A percentile compares a stretch with the other conserved stretches of the same genome.
phyloP scores from a whole-genome alignment of 2,888 invertebrate species.

The Lepidocyrtoides sp. region DNA sequence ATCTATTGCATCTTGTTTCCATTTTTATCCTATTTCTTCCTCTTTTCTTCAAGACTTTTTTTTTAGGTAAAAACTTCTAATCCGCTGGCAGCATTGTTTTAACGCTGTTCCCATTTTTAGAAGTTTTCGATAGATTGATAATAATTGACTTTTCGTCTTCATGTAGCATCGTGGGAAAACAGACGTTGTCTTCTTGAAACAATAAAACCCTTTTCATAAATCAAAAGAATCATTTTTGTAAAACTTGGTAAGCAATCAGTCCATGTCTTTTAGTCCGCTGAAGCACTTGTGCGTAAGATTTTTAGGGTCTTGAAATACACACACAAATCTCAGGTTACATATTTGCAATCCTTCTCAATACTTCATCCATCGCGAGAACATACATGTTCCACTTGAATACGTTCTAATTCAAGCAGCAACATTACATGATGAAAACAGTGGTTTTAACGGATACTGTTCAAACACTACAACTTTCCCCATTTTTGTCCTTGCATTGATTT shows the following conservation, averaged over 20 bases:
- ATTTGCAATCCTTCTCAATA: not conserved
- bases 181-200: not conserved
- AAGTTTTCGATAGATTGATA: conserved; percentile 1
- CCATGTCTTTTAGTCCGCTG: too few relatives aligned
- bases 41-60: not conserved
- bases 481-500: conserved; percentile 1
- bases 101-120: conserved; percentile 52
- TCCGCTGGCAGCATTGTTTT: not conserved
- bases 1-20: not conserved
- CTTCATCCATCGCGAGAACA: not conserved
- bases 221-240: too few relatives aligned
- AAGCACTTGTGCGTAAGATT: too few relatives aligned
- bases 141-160: conserved; percentile 31
- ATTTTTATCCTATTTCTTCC: conserved; percentile 5
- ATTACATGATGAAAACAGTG: conserved; percentile 4
- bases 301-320: too few relatives aligned
- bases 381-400: conserved; percentile 29
- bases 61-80: not conserved
- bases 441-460: conserved; percentile 31
- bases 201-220: too few relatives aligned
- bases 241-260: too few relatives aligned
- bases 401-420: conserved; percentile 28
- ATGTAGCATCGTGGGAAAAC: conserved; percentile 8
- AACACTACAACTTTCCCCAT: not conserved
- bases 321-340: not conserved